These are phyloP conservation scores for Galleria mellonella DNA, from an alignment of 1,140 invertebrate genomes.

Conservation along the genomic window DNA sequence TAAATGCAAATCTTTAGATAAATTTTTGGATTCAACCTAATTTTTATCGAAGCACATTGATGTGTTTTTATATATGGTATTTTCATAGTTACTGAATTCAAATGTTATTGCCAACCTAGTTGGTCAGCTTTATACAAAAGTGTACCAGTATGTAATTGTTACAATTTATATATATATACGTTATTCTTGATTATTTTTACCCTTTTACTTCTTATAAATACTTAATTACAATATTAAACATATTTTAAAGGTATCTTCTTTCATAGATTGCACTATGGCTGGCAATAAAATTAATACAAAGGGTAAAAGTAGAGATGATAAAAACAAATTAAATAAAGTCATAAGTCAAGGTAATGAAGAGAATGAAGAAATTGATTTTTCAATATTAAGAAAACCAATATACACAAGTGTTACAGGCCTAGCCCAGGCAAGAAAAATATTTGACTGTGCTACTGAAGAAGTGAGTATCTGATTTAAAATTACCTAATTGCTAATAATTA, in stretches of 20 bases:
- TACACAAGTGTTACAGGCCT: constrained; percentile 77
- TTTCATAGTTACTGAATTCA: no score
- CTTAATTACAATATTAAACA: not conserved
- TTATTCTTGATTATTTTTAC: no score
- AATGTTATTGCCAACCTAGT: no score
- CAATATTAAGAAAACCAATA: constrained; percentile 78
- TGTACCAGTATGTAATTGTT: constrained; percentile 18
- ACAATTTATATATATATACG: no score
- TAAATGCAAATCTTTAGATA: no score
- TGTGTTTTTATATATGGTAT: no score
- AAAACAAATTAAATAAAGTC: constrained; percentile 38
- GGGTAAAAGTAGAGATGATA: constrained; percentile 55
- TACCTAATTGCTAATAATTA: not conserved
- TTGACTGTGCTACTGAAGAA: constrained; percentile 78
- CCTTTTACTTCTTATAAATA: no score
- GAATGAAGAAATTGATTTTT: constrained; percentile 70
- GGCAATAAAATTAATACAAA: constrained; percentile 66
- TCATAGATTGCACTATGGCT: constrained; percentile 54
- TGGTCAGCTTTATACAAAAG: constrained; percentile 31
- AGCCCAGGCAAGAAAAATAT: constrained; percentile 76
- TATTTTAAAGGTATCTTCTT: constrained; percentile 5
- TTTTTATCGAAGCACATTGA: no score
- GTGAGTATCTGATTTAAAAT: constrained; percentile 55
- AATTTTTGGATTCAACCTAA: no score
- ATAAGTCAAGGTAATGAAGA: constrained; percentile 39